Conservation (phyloP, 2,797 vertebrate species). For the Acipenser ruthenus region DNA sequence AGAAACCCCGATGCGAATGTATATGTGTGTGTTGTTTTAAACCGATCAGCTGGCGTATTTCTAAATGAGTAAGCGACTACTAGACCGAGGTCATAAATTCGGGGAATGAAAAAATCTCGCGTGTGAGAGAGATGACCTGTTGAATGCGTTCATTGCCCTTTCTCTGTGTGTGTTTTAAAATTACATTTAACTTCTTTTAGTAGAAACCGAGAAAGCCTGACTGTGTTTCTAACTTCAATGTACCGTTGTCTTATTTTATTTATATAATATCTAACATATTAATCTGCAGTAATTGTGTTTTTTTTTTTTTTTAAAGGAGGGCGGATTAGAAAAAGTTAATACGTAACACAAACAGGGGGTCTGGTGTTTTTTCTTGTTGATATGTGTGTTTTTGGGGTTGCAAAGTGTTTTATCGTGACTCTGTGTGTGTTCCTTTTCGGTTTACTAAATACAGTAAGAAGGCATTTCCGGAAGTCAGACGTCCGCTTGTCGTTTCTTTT, state of each 20-base stretch:
- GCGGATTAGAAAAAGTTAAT: too few species aligned
- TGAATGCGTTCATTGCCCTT: neutral
- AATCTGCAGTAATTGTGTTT: conserved; percentile 38
- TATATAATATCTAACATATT: neutral
- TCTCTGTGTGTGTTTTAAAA: conserved; percentile 5
- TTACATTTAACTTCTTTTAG: conserved; percentile 7
- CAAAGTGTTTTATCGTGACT: neutral
- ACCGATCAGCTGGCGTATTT: too few species aligned
- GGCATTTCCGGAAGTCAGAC: neutral
- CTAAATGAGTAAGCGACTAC: too few species aligned
- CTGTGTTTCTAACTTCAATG: conserved; percentile 9
- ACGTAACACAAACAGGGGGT: too few species aligned
- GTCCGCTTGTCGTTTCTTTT: neutral
- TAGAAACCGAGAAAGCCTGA: conserved; percentile 13
- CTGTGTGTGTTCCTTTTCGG: conserved; percentile 12
- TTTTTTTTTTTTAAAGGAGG: too few species aligned
- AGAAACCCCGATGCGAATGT: too few species aligned
- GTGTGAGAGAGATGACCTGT: too few species aligned
- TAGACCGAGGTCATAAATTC: too few species aligned
- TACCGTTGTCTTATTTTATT: too few species aligned
- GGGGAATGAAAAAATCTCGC: too few species aligned
- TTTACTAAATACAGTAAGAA: neutral
- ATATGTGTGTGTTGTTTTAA: too few species aligned
- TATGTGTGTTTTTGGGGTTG: neutral
- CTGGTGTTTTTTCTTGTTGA: neutral